phyloP scores from a whole-genome alignment of 2,113 vertebrate species.

The Perccottus glenii region DNA sequence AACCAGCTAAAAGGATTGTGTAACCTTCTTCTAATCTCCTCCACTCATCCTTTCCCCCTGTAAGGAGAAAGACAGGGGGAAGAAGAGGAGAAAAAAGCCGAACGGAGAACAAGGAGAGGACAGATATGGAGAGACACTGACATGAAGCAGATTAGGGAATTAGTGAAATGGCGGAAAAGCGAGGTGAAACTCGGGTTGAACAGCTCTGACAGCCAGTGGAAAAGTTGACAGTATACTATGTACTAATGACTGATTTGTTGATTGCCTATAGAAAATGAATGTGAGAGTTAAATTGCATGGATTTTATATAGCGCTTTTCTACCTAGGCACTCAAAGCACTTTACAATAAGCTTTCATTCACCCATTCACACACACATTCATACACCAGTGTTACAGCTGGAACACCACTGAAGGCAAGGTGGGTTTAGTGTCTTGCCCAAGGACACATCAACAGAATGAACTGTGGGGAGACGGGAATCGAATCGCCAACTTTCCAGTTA shows the following conservation, averaged over 20 bases:
- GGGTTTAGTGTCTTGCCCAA: too few species aligned
- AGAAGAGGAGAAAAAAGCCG: slow-evolving; percentile 16
- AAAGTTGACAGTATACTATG: slow-evolving; percentile 36
- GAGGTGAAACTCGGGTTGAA: slow-evolving; percentile 50
- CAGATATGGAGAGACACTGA: slow-evolving; percentile 54
- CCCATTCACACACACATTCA: too few species aligned
- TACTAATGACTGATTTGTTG: background rate
- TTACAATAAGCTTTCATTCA: background rate
- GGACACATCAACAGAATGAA: too few species aligned
- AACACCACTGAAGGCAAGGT: too few species aligned
- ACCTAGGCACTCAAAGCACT: too few species aligned
- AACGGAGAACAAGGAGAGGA: slow-evolving; percentile 44
- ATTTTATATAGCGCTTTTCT: too few species aligned
- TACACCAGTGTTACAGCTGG: too few species aligned
- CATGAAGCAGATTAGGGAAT: slow-evolving; percentile 63
- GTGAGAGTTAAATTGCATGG: too few species aligned
- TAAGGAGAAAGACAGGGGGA: slow-evolving; percentile 25
- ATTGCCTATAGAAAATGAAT: too few species aligned
- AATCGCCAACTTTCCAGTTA: too few species aligned
- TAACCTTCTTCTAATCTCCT: slow-evolving; percentile 66
- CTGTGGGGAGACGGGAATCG: too few species aligned
- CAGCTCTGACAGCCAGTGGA: slow-evolving; percentile 29
- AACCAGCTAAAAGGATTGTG: slow-evolving; percentile 70
- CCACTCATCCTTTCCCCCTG: slow-evolving; percentile 45
- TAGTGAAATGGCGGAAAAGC: slow-evolving; percentile 47